A percentile compares a stretch with the other conserved stretches of the same genome.
Conservation (phyloP, 2,113 vertebrate genomes). For the Cyprinodon brontotheroides region DNA sequence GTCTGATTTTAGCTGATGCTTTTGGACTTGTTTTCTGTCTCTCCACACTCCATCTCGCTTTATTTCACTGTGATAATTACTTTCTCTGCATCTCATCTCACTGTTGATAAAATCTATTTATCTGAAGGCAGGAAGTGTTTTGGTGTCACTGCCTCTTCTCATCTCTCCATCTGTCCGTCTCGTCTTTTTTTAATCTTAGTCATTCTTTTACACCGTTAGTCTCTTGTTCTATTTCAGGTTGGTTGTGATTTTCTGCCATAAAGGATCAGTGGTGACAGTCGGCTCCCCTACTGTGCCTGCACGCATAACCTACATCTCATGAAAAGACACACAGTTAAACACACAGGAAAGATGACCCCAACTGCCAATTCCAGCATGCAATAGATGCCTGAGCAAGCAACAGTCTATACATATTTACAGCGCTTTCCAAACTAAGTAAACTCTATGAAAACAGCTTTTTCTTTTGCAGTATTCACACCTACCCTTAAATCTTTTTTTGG, state of each 20-base stretch:
- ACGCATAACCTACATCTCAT: neutral
- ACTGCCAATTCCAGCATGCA: neutral
- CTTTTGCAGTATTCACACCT: neutral
- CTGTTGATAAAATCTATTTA: slow-evolving; percentile 25
- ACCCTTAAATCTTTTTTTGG: neutral
- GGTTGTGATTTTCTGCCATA: slow-evolving; percentile 1
- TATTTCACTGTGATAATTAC: slow-evolving; percentile 32
- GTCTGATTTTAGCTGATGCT: slow-evolving; percentile 21
- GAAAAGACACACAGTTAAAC: neutral
- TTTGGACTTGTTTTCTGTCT: slow-evolving; percentile 3
- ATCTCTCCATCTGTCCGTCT: neutral
- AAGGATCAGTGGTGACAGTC: neutral
- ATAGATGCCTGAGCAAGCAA: neutral
- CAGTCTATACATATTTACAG: neutral
- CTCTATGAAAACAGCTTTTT: neutral
- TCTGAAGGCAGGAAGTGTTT: slow-evolving; percentile 26
- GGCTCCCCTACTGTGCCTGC: neutral
- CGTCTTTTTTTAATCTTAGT: neutral
- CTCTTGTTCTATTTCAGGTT: slow-evolving; percentile 17
- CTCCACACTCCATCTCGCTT: slow-evolving; percentile 24
- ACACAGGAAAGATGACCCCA: neutral
- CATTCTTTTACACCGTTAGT: neutral
- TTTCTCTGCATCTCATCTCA: slow-evolving; percentile 21
- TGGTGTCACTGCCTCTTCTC: neutral
- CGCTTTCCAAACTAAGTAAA: neutral